phyloP scores from a whole-genome alignment of 2,113 vertebrate species.

The Chroicocephalus ridibundus region DNA sequence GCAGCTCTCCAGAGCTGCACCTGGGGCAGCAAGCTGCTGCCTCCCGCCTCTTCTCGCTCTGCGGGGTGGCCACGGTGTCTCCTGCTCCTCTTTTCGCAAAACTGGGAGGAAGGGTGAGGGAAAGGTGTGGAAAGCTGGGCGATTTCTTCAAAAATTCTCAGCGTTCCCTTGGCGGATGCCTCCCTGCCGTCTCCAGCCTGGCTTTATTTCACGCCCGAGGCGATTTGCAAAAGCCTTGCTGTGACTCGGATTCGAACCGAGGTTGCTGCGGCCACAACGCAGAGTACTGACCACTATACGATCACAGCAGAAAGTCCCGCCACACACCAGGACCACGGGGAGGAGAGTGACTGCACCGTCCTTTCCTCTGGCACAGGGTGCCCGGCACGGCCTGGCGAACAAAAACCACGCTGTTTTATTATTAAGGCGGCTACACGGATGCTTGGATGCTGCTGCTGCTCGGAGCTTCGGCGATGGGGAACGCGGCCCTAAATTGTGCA shows the following conservation, averaged over 20 bases:
- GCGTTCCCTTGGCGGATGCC: background rate
- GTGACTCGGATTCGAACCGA: conserved; percentile 58
- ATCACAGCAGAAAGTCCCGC: background rate
- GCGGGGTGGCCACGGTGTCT: background rate
- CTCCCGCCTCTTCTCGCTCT: background rate
- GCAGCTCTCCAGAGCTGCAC: background rate
- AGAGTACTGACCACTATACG: conserved; percentile 38
- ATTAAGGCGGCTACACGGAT: no score
- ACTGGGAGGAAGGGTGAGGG: background rate
- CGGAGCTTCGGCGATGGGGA: accelerated
- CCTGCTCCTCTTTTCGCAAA: background rate
- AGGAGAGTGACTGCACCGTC: accelerated
- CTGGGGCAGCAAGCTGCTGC: background rate
- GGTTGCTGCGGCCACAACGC: conserved; percentile 56
- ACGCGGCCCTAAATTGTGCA: background rate
- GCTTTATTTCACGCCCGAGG: accelerated
- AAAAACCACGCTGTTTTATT: accelerated
- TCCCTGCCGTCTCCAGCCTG: accelerated
- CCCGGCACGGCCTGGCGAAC: accelerated
- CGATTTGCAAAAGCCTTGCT: background rate
- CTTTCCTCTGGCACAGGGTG: accelerated
- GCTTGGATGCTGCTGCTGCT: background rate
- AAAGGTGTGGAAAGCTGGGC: background rate
- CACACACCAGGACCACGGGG: accelerated
- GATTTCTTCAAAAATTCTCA: background rate